Conservation (phyloP, 2,888 invertebrate genomes). For the Boloria selene region DNA sequence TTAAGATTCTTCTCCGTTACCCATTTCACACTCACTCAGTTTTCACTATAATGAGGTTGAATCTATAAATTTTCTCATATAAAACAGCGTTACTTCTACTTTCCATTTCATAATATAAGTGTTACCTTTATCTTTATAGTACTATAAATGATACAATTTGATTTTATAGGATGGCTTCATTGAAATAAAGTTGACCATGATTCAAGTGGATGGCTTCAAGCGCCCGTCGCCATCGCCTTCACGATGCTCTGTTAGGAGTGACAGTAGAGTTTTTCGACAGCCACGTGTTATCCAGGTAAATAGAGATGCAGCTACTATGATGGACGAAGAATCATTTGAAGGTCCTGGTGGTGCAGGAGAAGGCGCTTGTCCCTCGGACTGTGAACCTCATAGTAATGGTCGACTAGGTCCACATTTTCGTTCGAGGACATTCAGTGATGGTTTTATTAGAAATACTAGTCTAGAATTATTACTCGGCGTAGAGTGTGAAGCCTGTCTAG, state of each 20-base stretch:
- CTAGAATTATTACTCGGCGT: constrained; percentile 77
- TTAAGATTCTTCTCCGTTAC: no score
- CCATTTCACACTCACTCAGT: no score
- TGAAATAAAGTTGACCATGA: constrained; percentile 53
- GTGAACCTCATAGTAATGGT: constrained; percentile 55
- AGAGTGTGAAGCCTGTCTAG: constrained; percentile 77
- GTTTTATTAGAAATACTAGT: constrained; percentile 77
- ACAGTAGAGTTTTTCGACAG: constrained; percentile 70
- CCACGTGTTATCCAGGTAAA: constrained; percentile 78
- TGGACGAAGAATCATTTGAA: constrained; percentile 61
- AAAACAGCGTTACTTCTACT: no score
- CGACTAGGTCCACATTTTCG: constrained; percentile 69
- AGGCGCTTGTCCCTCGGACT: constrained; percentile 51
- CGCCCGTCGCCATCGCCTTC: constrained; percentile 78
- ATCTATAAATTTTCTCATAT: no score
- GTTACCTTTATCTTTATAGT: no score
- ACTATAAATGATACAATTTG: neutral
- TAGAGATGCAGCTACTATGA: constrained; percentile 78
- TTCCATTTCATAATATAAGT: neutral
- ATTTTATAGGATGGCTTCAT: constrained; percentile 34
- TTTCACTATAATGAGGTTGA: no score
- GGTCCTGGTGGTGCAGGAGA: constrained; percentile 41
- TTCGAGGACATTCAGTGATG: constrained; percentile 78
- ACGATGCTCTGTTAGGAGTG: constrained; percentile 73
- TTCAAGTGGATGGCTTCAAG: constrained; percentile 73